Percentiles rank a stretch among this genome's conserved stretches.
Conservation (phyloP, 2,888 invertebrate genomes). For the Eristalinus sepulchralis region DNA sequence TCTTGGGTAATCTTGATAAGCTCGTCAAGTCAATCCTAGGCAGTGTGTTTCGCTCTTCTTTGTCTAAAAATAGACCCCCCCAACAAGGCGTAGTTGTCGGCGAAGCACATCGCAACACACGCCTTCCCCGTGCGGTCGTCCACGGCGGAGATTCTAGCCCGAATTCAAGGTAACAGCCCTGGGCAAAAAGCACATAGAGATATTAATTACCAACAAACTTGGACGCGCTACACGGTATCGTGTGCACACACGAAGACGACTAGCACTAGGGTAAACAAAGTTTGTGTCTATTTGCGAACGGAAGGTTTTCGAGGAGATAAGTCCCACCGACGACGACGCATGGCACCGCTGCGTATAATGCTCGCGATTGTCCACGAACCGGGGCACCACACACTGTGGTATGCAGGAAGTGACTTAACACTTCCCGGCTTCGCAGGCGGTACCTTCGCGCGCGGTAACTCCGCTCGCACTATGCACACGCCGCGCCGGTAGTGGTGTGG, state of each 20-base stretch:
- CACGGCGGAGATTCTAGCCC: constrained; percentile 9
- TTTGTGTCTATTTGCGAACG: constrained; percentile 34
- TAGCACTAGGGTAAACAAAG: not conserved
- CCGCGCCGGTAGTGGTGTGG: too few relatives aligned
- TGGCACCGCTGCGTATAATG: constrained; percentile 8
- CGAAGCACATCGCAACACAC: not conserved
- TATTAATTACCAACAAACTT: constrained; percentile 24
- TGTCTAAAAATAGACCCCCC: not conserved
- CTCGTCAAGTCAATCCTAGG: not conserved
- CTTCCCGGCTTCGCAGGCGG: constrained; percentile 10
- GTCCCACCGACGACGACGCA: not conserved
- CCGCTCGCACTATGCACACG: too few relatives aligned
- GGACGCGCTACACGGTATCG: not conserved
- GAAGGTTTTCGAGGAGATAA: constrained; percentile 19
- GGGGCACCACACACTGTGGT: not conserved
- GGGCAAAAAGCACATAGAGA: constrained; percentile 6
- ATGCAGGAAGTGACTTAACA: constrained; percentile 35
- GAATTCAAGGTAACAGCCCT: constrained; percentile 25
- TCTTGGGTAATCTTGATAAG: too few relatives aligned
- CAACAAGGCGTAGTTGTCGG: not conserved
- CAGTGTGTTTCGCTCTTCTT: not conserved
- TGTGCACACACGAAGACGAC: not conserved
- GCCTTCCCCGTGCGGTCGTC: too few relatives aligned
- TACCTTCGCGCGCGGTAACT: too few relatives aligned
- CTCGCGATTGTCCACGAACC: constrained; percentile 16